Base-by-base conservation (phyloP, 2,113 vertebrate species). In the Crotalus tigris region DNA sequence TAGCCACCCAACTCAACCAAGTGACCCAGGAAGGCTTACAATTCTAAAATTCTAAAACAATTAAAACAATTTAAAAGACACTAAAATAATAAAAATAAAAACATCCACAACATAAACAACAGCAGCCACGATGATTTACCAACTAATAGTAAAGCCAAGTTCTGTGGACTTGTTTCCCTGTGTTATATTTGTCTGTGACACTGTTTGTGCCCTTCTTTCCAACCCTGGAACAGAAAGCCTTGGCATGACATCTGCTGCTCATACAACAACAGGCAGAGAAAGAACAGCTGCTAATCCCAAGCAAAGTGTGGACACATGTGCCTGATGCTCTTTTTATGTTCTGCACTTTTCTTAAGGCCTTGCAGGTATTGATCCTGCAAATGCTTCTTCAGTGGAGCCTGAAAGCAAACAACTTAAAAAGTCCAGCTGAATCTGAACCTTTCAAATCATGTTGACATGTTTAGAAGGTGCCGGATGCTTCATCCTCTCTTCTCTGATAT, bases 371-470 rank as follows among this genome's bases (percentile, higher is more conserved):
- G 97, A 97, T 97, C 95, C 96, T 94, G 93, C 64, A 26, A 93
- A 95, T 57, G 93, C 94, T 95, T 33, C 23, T 95, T 96, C 96
- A 96, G 91, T 97, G 96, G 94, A 96, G 93, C 94, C 95, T 88
- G n/a, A 95, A 95, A 96, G 92, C 95, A 94, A 93, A 93, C n/a
- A 94, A 90, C 94, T 93, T 75, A 94, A 92, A 93, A 95, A 96
- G 96, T 6, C 95, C 96, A 93, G 94, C 87, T 21, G 3, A 97
- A 91, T 95, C 95, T 95, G 96, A 96, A 95, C 94, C 96, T 96
- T 96, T 97, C 96, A 97, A 97, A 97, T 97, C 96, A 97, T 93
- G 92, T 90, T 97, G 97, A 97, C 96, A 96, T 0, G 15, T 97
- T 97, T 97, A 97, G 95, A 95, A 97, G 96, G 95, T 94, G 88